Conservation (phyloP, 2,797 vertebrate species). For the Premnoplex brunnescens region DNA sequence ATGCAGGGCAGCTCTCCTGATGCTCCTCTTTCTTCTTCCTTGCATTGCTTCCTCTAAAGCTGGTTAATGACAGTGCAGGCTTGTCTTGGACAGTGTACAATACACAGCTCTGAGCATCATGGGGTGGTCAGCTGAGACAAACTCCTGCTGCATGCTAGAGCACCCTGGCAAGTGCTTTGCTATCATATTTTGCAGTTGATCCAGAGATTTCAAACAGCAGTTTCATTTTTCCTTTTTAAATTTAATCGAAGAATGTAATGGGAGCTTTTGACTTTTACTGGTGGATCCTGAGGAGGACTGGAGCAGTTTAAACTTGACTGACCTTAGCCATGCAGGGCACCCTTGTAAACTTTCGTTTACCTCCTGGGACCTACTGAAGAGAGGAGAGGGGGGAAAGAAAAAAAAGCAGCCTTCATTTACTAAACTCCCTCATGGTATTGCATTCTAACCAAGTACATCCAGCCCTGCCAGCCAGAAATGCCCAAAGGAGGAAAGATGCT, state of each 20-base stretch:
- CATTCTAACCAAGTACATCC: conserved; percentile 20
- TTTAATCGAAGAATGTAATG: background rate
- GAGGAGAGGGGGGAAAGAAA: rapidly evolving
- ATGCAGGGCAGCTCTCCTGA: background rate
- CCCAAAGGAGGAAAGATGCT: conserved; percentile 27
- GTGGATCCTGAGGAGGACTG: background rate
- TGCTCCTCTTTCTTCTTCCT: background rate
- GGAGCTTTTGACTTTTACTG: background rate
- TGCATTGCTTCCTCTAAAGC: background rate
- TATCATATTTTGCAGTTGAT: background rate
- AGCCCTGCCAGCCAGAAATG: background rate
- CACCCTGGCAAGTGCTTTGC: background rate
- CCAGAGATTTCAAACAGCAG: background rate
- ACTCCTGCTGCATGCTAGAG: background rate
- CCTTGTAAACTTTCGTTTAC: conserved; percentile 15
- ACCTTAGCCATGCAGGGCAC: background rate
- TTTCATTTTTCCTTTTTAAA: background rate
- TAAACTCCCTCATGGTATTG: conserved; percentile 24
- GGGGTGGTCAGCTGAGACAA: background rate
- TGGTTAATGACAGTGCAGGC: background rate
- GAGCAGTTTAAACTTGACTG: background rate
- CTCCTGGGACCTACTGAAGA: conserved; percentile 10
- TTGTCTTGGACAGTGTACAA: background rate
- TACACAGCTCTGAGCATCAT: background rate
- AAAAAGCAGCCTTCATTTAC: background rate